Percentiles rank a stretch among this genome's conserved stretches.
phyloP scores from a whole-genome alignment of 2,797 vertebrate genomes.

The Leucoraja ocellata region DNA sequence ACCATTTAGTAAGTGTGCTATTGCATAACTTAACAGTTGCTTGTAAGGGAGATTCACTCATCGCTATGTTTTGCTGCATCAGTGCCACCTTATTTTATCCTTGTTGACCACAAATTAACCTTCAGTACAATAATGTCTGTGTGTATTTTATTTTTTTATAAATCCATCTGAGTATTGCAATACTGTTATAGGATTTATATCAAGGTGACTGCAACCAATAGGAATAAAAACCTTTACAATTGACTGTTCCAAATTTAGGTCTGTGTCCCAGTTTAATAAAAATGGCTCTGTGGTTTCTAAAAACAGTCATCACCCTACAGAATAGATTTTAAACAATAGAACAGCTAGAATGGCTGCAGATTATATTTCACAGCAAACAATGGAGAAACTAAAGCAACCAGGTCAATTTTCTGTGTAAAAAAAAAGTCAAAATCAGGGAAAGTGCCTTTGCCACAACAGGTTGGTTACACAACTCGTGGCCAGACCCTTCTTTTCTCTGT shows the following conservation, averaged over 20 bases:
- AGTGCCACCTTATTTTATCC: not conserved
- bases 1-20: not conserved
- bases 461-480: not conserved
- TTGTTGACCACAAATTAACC: not conserved
- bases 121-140: not conserved
- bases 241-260: conserved; percentile 13
- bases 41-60: not conserved
- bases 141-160: not conserved
- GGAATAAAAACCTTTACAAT: not conserved
- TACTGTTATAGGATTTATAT: not conserved
- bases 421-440: not conserved
- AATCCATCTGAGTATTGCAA: not conserved
- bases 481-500: not conserved
- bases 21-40: not conserved
- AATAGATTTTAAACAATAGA: not conserved
- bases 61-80: not conserved
- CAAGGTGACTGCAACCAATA: not conserved
- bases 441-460: not conserved
- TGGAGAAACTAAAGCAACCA: not conserved
- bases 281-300: not conserved
- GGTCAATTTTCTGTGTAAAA: not conserved
- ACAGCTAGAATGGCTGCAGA: not conserved
- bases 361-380: conserved; percentile 10
- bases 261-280: conserved; percentile 1
- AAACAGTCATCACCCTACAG: not conserved